Evolutionary conservation across 2,888 invertebrate genomes (phyloP).

Genomic region (Netelia fuscicornis): DNA sequence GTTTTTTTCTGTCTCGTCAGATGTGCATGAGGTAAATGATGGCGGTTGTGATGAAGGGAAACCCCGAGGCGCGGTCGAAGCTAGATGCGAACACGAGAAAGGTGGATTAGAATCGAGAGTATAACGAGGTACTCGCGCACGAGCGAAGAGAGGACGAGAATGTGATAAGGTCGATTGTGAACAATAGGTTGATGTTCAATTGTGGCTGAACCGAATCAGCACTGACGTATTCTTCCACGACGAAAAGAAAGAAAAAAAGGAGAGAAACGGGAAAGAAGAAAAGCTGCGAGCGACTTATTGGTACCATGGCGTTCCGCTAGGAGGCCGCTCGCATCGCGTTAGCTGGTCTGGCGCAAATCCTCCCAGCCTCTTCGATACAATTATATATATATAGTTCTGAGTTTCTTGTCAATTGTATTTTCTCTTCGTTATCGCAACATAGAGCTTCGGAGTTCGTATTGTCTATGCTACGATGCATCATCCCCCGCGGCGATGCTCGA

Average conservation of each 20-base stretch:
- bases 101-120: background rate
- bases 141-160: background rate
- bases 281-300: background rate
- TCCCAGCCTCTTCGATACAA: background rate
- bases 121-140: background rate
- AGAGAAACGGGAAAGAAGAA: no score
- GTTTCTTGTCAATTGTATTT: background rate
- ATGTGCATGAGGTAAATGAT: background rate
- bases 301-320: background rate
- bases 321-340: background rate
- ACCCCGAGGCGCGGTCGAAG: background rate
- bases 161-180: slow-evolving; percentile 27
- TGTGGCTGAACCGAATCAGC: no score
- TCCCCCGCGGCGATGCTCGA: background rate
- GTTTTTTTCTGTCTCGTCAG: background rate
- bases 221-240: no score
- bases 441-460: background rate
- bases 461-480: background rate
- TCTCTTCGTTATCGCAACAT: background rate
- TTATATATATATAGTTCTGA: background rate
- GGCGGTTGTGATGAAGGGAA: background rate
- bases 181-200: no score
- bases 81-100: background rate
- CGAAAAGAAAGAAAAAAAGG: no score
- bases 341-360: background rate